Base-by-base conservation (phyloP, 2,888 invertebrate genomes). In the Thymelicus sylvestris region DNA sequence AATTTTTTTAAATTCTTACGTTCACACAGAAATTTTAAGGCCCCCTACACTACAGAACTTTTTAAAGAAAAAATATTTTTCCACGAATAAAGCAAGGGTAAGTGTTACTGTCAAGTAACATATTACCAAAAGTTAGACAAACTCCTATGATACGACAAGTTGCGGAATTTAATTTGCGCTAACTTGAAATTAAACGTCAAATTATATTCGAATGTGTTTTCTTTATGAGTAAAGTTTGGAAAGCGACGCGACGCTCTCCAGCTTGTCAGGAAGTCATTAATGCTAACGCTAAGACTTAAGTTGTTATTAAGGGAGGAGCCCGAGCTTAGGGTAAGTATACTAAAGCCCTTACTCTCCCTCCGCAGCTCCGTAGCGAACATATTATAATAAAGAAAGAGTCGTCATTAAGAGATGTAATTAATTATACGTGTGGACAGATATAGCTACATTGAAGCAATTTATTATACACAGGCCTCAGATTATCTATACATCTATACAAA, bases 141-240 rank as follows among this genome's bases (percentile, higher is more conserved):
- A 19, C 24, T 24, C 12, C 44, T 12, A 2, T 41, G 41, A 61
- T 41, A 44, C 61, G 24, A 24, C 55, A 62, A 50, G 38, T 31
- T 38, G 38, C 55, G 64, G 38, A 50, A 48, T 64, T 50, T 50
- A 31, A 50, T 50, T 63, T 50, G 38, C 65, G 44, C 38, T 48
- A 59, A 59, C 59, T 47, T 13, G 6, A 57, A 57, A 66, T n/a
- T 59, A 66, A 31, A 66, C 59, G 41, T 60, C 59, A 66, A 48
- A 66, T 66, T 44, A 66, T 62, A 38, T 59, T 65, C 55, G 24
- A 13, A 59, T 47, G 19, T 47, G 59, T 66, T 66, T 66, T 60
- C 66, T 59, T 62, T 66, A 59, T 66, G 55, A 66, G 19, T 48
- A 66, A 66, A 66, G 44, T 57, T 66, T 41, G 66, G 55, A 41